Evolutionary conservation across 2,888 invertebrate genomes (phyloP), one percentile per base, ranked within the genome.

Genomic region (Napeogenes sylphis): DNA sequence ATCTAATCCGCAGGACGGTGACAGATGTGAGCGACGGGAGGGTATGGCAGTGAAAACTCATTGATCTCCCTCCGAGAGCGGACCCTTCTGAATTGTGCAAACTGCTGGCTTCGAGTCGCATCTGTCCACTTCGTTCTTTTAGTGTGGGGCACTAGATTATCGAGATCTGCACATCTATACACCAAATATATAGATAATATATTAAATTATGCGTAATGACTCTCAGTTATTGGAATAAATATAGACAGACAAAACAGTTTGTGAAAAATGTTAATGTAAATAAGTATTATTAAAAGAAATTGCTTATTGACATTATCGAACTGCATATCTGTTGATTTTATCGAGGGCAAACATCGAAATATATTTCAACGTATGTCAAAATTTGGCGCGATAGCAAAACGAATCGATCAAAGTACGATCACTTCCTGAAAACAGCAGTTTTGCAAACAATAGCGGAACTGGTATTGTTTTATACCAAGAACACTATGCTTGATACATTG

Each of bases 361-460:
- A 38, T 38, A 10, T 42, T 42, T 42, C 42, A 42, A 42, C 42
- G 42, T 42, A 12, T 30, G 51, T 51, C 21, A 51, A 30, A 51
- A 51, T 46, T 45, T 51, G 57, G 35, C 33, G 61, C 55, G 61
- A 64, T 62, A 62, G 64, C 65, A 68, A 70, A 70, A 65, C 64
- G 73, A 73, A 76, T 76, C 75, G 77, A 79, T 79, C 80, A 78
- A 78, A 77, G 74, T 75, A 70, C 74, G 73, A 73, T 70, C 80
- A 87, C 85, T 88, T 88, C 87, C 88, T 86, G 83, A 87, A 87
- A 88, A 75, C 78, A 75, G 77, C 77, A 80, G 82, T 85, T 87
- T 87, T 83, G 83, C 85, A 86, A 87, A 88, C 82, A 78, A 84
- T 82, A 85, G 76, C 89, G 90, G 89, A 90, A 89, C 88, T 85